Evolutionary conservation across 2,888 invertebrate species (phyloP), one percentile per base, ranked within the genome.

Genomic region (Lagria hirta): DNA sequence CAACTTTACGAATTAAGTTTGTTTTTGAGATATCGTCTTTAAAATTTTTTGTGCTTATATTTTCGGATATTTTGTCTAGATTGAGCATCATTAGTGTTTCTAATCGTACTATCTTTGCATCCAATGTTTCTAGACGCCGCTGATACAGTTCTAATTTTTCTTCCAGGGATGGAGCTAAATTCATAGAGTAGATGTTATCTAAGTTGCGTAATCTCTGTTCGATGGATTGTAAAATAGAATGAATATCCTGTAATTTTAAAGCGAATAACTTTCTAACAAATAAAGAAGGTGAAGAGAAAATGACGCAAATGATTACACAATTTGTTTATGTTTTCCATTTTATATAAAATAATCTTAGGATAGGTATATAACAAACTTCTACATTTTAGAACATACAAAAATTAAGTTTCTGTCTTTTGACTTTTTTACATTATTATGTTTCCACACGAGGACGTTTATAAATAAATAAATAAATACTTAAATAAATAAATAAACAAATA

Each of bases 121-220:
- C 70, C 13, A 76, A 61, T 11, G 65, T 64, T 32, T 74, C 75
- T 44, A 75, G 57, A 51, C 72, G 66, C 47, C 72, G 58, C 18
- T 66, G 64, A 44, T 73, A 68, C 44, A 68, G 69, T 41, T 75
- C 74, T 18, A 75, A 57, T 51, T 73, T 66, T 11, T 68, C 58
- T 45, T 71, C 69, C 22, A 72, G 48, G 15, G 70, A 62, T 7
- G 69, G 61, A 4, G 67, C 57, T 32, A 67, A 60, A 38, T 70
- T 65, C 51, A 66, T 60, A 11, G 66, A 62, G 45, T 70, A 68
- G 11, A 70, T 48, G 35, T 57, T 62, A 51, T 72, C 72, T 15
- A 73, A 54, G 33, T 64, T 68, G 17, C 65, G 54, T 10, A 73
- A 58, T 8, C 70, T 58, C 42, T 70, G 69, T 52, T 73, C 73